Evolutionary conservation across 2,113 vertebrate species (phyloP), one percentile per base, ranked within the genome.

Genomic region (Girardinichthys multiradiatus): DNA sequence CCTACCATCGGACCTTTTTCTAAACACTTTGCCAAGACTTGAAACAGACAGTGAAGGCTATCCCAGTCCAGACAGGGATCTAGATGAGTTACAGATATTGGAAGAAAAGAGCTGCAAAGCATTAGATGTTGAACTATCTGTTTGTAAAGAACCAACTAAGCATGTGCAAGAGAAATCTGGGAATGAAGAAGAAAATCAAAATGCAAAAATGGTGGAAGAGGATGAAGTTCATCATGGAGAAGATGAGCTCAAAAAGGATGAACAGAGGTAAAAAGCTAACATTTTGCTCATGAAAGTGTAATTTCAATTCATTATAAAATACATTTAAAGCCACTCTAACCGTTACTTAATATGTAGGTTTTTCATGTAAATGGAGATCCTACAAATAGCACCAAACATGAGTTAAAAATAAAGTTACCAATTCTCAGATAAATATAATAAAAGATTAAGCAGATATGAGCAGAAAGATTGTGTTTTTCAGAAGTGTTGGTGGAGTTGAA

Each of bases 1-100:
- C 64, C 87, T 95, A 5, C 94, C 94, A 0, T 0, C 77, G 12
- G 76, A 75, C 70, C 79, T 80, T 60, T 74, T 77, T 39, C 80
- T 92, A 24, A 79, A 63, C 2, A 30, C n/a, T 3, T 7, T 83
- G 19, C 28, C 29, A 6, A 75, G 65, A 29, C 8, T 33, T 14
- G 45, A 48, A 6, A 6, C 54, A 15, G 74, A 70, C 10, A 3
- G 9, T 26, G 21, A 27, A 0, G 71, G 58, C 12, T 5, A 14
- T 11, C 3, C 10, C 26, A 1, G 4, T 24, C 27, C 12, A 6
- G 75, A 74, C 19, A 2, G 2, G 21, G 8, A 28, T 33, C 28
- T 51, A 21, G 62, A 24, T 17, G 58, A 65, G 2, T 62, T 64
- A 27, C 58, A 74, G 59, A 64, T 39, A 69, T 48, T 27, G 12